Base-by-base conservation (phyloP, 1,140 invertebrate genomes). In the Palaemon carinicauda region DNA sequence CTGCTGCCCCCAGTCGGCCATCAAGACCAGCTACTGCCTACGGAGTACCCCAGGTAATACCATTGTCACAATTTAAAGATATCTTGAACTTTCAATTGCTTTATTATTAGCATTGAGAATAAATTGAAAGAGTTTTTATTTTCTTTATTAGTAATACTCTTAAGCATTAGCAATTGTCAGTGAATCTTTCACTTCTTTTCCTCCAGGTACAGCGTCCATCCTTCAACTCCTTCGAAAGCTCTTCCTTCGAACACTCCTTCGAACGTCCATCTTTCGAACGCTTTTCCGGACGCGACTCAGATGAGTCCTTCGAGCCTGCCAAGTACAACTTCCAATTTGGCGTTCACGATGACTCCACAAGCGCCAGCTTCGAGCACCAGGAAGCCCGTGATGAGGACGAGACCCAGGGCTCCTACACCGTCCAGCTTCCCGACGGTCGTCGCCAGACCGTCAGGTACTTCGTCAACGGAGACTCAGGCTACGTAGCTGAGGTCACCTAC, bases 341-440 rank as follows among this genome's bases (percentile, higher is more conserved):
- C 1, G 80, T 73, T 50, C 65, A 74, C 21, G 52, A 50, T 21
- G 15, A 65, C 24, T 24, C 41, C 24, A n/a, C n/a, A n/a, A n/a
- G n/a, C n/a, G 73, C 52, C 60, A 19, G 51, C 21, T 82, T 82
- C 80, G 19, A 27, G 50, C 80, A 82, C 69, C 65, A 82, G 51
- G 80, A 82, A 14, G 69, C 29, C 33, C 80, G 80, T 19, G 51
- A 74, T 4, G 50, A 74, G n/a, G 65, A 82, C 51, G 41, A 82
- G 65, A 82, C 69, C 15, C 33, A 82, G 80, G 77, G 69, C 5
- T 82, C 80, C 33, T 82, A 82, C 80, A 17, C 21, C 65, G 69
- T 82, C 9, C 80, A 73, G 50, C 80, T 82, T 31, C 69, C 80
- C 80, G 80, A 82, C 27, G 80, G 80, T 29, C 80, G 69, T 73